A percentile compares a stretch with the other conserved stretches of the same genome.
Conservation (phyloP, 2,113 vertebrate species). For the Puntigrus tetrazona region DNA sequence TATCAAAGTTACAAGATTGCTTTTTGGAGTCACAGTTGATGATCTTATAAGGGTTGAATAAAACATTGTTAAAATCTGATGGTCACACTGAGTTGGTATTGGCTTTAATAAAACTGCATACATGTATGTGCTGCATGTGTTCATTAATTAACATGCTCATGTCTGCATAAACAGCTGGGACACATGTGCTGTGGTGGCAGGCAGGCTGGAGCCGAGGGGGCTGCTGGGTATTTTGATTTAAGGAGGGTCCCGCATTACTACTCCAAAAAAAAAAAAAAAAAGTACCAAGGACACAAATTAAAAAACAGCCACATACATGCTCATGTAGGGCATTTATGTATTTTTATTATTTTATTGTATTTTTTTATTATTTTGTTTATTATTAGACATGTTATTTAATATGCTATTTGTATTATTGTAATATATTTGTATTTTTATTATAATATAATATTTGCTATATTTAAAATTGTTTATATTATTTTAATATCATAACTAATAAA, state of each 20-base stretch:
- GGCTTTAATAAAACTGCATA: background rate
- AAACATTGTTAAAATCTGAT: background rate
- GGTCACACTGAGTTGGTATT: background rate
- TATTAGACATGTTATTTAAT: background rate
- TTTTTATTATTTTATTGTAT: background rate
- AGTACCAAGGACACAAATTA: conserved; percentile 45
- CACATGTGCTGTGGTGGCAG: conserved; percentile 77
- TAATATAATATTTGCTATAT: background rate
- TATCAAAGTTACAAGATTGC: background rate
- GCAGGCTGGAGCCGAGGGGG: conserved; percentile 58
- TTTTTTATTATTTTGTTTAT: background rate
- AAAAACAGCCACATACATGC: conserved; percentile 42
- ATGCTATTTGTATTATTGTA: background rate
- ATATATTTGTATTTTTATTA: background rate
- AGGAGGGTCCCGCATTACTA: conserved; percentile 53
- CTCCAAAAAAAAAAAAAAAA: conserved; percentile 5
- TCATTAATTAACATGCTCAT: conserved; percentile 38
- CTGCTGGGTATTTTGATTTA: conserved; percentile 53
- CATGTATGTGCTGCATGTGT: conserved; percentile 53
- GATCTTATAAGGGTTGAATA: background rate
- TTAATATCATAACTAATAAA: background rate
- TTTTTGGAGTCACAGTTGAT: background rate
- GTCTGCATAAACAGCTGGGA: conserved; percentile 67
- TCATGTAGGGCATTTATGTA: background rate
- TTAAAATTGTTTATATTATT: background rate